A percentile compares a stretch with the other conserved stretches of the same genome.
phyloP scores from a whole-genome alignment of 2,113 vertebrate species.

The Cheirogaleus medius region DNA sequence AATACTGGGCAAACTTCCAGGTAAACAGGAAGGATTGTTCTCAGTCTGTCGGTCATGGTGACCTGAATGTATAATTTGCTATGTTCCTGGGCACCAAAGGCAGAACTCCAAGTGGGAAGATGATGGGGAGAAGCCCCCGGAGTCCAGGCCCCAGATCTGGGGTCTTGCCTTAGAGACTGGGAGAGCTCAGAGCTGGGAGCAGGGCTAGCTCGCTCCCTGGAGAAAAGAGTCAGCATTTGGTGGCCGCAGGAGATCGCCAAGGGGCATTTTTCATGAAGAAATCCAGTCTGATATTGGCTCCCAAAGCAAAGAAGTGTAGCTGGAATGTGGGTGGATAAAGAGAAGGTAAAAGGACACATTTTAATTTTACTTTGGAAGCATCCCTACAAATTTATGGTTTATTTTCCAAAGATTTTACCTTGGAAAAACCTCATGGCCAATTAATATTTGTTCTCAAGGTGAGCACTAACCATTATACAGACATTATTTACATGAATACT shows the following conservation, averaged over 20 bases:
- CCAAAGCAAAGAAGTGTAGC: not conserved
- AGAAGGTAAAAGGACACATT: not conserved
- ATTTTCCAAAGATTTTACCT: not conserved
- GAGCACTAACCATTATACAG: not conserved
- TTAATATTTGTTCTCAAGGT: not conserved
- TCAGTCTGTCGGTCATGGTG: not conserved
- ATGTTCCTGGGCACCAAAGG: not conserved
- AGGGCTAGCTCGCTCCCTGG: not conserved
- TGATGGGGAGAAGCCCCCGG: not conserved
- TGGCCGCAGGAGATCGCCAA: not conserved
- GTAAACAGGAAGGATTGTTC: not conserved
- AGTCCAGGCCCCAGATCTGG: not conserved
- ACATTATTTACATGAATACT: not conserved
- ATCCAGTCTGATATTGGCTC: not conserved
- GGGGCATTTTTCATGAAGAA: not conserved
- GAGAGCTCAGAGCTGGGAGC: not conserved
- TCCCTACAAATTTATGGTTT: not conserved
- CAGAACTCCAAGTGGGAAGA: not conserved
- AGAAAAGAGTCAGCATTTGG: not conserved
- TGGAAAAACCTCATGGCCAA: not conserved
- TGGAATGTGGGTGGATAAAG: not conserved
- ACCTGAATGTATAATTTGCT: not conserved
- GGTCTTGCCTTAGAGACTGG: not conserved
- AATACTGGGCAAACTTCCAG: not conserved
- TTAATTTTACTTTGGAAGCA: conserved; percentile 13